These are phyloP conservation scores for Acanthosepion esculentum DNA, from an alignment of 2,888 invertebrate species.

Conservation along the genomic window DNA sequence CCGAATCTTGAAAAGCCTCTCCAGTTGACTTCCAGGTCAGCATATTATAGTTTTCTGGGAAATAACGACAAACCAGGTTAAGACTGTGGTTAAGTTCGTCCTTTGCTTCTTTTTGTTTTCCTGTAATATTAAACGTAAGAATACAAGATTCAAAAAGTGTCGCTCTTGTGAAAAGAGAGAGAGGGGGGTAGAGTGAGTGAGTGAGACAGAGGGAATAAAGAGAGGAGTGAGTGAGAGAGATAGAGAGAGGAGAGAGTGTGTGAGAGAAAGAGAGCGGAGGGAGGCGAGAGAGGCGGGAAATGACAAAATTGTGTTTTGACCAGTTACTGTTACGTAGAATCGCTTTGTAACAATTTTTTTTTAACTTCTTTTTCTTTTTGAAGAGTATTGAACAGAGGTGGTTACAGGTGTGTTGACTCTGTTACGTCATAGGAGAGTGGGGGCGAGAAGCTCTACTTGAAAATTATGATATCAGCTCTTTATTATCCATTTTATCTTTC, in stretches of 20 bases:
- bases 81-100: not conserved
- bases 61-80: not conserved
- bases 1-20: not conserved
- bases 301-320: not conserved
- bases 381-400: not conserved
- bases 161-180: not conserved
- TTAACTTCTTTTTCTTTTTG: not conserved
- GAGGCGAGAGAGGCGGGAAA: not conserved
- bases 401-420: constrained; percentile 10
- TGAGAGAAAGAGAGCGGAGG: too few relatives aligned
- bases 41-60: not conserved
- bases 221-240: not conserved
- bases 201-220: not conserved
- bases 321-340: not conserved
- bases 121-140: too few relatives aligned
- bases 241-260: not conserved
- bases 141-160: too few relatives aligned
- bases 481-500: not conserved
- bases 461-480: not conserved
- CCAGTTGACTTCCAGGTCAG: not conserved
- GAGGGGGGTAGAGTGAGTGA: not conserved
- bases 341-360: not conserved
- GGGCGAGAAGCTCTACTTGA: not conserved
- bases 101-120: not conserved
- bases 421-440: not conserved